Conservation (phyloP, 2,888 invertebrate species). For the Andrena trimmerana region DNA sequence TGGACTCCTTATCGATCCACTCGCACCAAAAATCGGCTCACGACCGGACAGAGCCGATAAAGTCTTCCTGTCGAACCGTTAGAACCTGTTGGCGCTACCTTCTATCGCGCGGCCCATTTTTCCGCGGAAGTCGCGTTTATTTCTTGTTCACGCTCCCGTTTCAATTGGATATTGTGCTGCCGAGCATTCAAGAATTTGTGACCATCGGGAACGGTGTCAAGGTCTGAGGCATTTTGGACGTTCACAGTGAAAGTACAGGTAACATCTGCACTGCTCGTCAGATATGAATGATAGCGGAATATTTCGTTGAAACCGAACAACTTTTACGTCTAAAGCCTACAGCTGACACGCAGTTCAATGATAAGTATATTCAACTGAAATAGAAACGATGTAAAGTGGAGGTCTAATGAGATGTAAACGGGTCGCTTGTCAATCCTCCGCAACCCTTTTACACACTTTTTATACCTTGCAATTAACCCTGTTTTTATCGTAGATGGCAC, state of each 20-base stretch:
- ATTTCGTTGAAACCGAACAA: neutral
- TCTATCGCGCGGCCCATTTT: neutral
- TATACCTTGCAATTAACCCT: neutral
- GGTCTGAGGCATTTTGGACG: neutral
- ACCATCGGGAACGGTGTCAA: constrained; percentile 10
- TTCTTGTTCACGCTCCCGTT: neutral
- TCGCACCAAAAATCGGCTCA: neutral
- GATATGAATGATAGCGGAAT: neutral
- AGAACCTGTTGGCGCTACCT: neutral
- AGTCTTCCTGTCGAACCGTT: neutral
- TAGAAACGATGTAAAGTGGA: too few relatives aligned
- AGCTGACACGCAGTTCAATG: too few relatives aligned
- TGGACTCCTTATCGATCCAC: neutral
- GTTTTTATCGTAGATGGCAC: neutral
- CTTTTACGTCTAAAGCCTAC: too few relatives aligned
- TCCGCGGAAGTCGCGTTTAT: neutral
- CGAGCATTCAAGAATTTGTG: neutral
- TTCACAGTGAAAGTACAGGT: constrained; percentile 25
- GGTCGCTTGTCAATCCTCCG: neutral
- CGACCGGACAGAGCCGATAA: neutral
- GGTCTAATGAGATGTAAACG: neutral
- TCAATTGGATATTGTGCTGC: neutral
- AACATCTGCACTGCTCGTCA: neutral
- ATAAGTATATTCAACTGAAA: too few relatives aligned
- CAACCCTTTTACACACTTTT: neutral